Conservation (phyloP, 2,888 invertebrate genomes). For the Ichneumoninae sp. region DNA sequence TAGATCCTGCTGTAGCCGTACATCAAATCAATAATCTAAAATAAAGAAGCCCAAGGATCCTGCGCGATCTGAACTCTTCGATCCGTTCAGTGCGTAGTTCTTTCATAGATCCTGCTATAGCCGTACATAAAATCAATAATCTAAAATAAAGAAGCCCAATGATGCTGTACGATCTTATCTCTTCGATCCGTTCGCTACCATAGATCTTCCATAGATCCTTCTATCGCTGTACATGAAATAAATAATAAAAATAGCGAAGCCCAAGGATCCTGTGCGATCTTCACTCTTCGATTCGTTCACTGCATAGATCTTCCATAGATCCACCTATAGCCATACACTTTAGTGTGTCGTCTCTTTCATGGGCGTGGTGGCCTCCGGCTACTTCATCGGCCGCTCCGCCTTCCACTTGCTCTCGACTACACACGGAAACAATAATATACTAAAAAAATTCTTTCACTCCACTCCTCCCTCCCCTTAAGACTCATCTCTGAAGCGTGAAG, state of each 20-base stretch:
- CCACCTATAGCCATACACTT: neutral
- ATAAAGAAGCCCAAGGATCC: neutral
- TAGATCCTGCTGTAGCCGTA: too few species aligned
- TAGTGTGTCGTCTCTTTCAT: conserved; percentile 18
- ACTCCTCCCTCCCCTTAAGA: neutral
- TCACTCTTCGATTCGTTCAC: neutral
- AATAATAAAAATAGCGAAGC: neutral
- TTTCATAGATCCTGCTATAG: neutral
- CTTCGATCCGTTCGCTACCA: too few species aligned
- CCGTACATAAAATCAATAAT: too few species aligned
- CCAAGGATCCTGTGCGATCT: neutral
- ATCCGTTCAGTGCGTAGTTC: neutral
- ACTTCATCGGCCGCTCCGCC: conserved; percentile 73
- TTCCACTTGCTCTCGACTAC: conserved; percentile 67
- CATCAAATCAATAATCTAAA: neutral
- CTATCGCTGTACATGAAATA: too few species aligned
- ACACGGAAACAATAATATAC: conserved; percentile 1
- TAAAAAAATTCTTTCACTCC: neutral
- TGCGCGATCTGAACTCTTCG: neutral
- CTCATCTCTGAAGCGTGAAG: conserved; percentile 26
- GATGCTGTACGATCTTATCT: neutral
- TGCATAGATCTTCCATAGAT: conserved; percentile 9
- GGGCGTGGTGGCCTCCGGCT: conserved; percentile 74
- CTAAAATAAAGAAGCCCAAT: too few species aligned
- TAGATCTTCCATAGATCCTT: too few species aligned